Conservation (phyloP, 53 echinoderm and acorn worm species). For the Mesocentrotus franciscanus region DNA sequence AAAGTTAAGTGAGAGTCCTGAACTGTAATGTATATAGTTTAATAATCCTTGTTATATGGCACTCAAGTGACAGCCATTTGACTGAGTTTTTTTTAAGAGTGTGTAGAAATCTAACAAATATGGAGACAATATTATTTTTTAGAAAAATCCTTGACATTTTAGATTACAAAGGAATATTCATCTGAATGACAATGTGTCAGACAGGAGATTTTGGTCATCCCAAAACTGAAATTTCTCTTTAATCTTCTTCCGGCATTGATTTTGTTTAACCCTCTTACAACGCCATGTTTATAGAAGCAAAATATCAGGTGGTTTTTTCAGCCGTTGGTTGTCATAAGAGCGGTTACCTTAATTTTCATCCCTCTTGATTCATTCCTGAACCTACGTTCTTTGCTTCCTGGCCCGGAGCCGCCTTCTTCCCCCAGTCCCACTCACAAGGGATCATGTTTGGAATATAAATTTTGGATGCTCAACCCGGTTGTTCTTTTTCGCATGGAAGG, state of each 20-base stretch:
- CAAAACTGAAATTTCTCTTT: background rate
- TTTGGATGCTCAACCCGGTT: background rate
- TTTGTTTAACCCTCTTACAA: background rate
- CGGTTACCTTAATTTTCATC: background rate
- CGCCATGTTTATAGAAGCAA: background rate
- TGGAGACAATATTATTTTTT: no score
- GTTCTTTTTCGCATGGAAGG: slow-evolving; percentile 4
- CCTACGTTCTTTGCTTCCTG: background rate
- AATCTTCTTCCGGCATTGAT: background rate
- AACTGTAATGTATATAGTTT: no score
- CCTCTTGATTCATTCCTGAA: background rate
- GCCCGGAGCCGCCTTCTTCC: slow-evolving; percentile 29
- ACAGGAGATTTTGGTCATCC: background rate
- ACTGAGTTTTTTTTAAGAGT: no score
- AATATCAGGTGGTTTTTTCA: background rate
- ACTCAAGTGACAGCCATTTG: no score
- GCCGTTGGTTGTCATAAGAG: background rate
- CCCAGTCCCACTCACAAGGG: background rate
- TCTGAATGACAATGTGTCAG: no score
- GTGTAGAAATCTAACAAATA: no score
- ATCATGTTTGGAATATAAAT: slow-evolving; percentile 60
- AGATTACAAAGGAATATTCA: no score
- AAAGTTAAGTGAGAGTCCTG: no score
- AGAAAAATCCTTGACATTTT: no score
- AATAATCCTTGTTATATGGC: no score